Conservation (phyloP, 2,113 vertebrate species). For the Rhea pennata region DNA sequence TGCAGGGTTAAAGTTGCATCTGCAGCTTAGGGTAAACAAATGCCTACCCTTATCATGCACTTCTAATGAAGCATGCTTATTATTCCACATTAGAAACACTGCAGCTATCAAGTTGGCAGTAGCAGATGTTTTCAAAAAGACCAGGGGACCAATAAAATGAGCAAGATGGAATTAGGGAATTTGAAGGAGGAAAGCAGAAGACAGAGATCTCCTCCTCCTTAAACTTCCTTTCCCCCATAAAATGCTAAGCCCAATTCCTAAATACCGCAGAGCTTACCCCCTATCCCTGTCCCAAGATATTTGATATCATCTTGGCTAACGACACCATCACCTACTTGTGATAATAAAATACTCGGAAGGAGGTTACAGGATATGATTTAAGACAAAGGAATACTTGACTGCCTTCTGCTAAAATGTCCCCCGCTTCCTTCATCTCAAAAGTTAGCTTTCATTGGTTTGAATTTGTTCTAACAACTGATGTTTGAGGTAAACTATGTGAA, state of each 20-base stretch:
- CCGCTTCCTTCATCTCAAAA: neutral
- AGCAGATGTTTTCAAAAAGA: constrained; percentile 47
- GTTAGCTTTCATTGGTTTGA: neutral
- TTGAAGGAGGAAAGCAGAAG: neutral
- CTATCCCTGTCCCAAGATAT: neutral
- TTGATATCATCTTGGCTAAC: neutral
- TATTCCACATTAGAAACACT: constrained; percentile 14
- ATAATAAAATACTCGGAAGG: neutral
- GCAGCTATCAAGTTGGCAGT: constrained; percentile 3
- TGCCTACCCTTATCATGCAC: neutral
- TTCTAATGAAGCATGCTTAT: neutral
- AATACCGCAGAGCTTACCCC: neutral
- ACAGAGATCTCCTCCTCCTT: neutral
- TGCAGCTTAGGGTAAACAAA: constrained; percentile 19
- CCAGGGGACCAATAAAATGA: constrained; percentile 28
- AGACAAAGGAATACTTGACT: neutral
- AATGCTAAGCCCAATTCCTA: neutral
- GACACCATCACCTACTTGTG: neutral
- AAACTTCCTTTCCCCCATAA: neutral
- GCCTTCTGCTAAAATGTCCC: neutral
- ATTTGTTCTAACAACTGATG: neutral
- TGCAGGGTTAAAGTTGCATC: neutral
- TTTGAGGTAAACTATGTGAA: neutral
- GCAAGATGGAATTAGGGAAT: neutral
- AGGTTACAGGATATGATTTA: neutral